Base-by-base conservation (phyloP, 2,797 vertebrate species). In the Sebastes itinus region DNA sequence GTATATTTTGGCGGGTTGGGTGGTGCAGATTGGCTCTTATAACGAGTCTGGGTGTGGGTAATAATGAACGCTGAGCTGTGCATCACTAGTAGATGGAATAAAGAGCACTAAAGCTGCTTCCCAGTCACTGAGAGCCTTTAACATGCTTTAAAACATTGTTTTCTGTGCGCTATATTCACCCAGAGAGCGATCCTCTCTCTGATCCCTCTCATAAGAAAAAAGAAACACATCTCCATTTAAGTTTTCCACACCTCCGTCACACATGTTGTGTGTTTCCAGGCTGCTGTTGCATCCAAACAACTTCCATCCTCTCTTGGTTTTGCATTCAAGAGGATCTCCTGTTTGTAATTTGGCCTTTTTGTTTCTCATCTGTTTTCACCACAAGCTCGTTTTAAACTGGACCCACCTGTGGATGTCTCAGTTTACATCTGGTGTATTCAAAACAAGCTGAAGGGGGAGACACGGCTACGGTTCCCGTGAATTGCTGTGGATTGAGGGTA, bases 271-370 rank as follows among this genome's bases (percentile, higher is more conserved):
- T 60, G 66, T 46, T 78, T 79, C 67, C 69, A 72, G 60, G 35
- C 63, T 42, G 42, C 22, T 56, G 54, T 14, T 80, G 73, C 72
- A 60, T 81, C 82, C 68, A 75, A 85, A 88, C 64, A 81, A 27
- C 77, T 72, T 75, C 62, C 73, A 81, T 74, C 65, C 68, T 72
- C 38, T 62, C n/a, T 14, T 20, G 60, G 71, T 68, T 86, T 77
- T 80, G 80, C 78, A 70, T 77, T 58, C 69, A 60, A 77, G 32
- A 77, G 30, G 3, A 78, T 82, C 73, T 86, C 38, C 87, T 89
- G 87, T 78, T 89, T 86, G 77, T 85, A 84, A 89, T 89, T 81
- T 82, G 71, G 68, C 18, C 72, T 82, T 69, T 75, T 85, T 80
- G 38, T 87, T 79, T 75, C 85, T 86, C 60, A 5, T 46, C 54